Evolutionary conservation across 2,113 vertebrate genomes (phyloP).

Genomic region (Coptodon rendalli): DNA sequence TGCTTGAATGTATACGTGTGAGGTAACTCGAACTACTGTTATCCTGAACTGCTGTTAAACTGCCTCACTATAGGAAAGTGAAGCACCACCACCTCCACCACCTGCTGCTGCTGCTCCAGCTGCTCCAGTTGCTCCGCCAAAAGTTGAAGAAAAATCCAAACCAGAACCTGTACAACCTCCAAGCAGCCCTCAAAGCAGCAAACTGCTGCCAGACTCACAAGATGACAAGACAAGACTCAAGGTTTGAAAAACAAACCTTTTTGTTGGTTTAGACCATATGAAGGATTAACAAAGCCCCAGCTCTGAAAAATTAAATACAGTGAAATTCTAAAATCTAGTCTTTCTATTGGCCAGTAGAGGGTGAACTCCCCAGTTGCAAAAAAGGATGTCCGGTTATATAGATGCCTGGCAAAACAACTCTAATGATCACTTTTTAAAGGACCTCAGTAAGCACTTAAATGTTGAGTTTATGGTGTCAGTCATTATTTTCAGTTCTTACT

Average conservation of each 20-base stretch:
- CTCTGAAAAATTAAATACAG: not conserved
- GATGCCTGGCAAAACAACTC: not conserved
- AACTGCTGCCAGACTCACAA: not conserved
- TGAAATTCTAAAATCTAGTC: not conserved
- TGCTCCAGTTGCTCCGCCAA: not conserved
- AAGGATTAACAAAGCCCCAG: not conserved
- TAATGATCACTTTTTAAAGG: not conserved
- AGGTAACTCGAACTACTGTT: not conserved
- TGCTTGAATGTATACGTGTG: not conserved
- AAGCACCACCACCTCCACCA: constrained; percentile 1
- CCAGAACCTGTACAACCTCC: not conserved
- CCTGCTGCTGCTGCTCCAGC: not conserved
- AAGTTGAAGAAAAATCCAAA: constrained; percentile 14
- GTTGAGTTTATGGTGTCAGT: not conserved
- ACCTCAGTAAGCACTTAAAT: not conserved
- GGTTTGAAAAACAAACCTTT: constrained; percentile 3
- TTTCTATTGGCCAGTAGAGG: not conserved
- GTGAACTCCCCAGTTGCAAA: not conserved
- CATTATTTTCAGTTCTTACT: not conserved
- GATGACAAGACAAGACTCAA: constrained; percentile 32
- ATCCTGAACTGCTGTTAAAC: not conserved
- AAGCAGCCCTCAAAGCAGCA: not conserved
- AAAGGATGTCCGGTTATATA: not conserved
- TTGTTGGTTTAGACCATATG: not conserved
- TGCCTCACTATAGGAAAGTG: constrained; percentile 38